Evolutionary conservation across 2,113 vertebrate genomes (phyloP), one percentile per base, ranked within the genome.

Genomic region (Sardina pilchardus): DNA sequence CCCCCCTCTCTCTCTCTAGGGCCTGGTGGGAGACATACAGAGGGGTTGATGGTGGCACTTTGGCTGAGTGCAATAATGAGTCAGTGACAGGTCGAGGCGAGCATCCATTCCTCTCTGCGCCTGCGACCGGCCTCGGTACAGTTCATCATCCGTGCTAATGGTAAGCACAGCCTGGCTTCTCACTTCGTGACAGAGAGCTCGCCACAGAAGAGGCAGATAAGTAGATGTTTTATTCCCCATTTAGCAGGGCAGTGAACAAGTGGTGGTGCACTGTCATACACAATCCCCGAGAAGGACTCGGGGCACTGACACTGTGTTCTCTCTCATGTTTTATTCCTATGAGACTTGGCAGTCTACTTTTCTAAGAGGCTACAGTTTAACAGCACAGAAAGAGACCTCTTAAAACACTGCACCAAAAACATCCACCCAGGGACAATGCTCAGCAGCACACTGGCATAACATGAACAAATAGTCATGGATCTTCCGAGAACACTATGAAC

Each of bases 171-270:
- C 30, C 71, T 1, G 71, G 71, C 30, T 36, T 17, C 71, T 84
- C 83, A 75, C 44, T 47, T n/a, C 44, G 39, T 44, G 63, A 85
- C 56, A 85, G 16, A 67, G 26, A 42, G 21, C 36, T 84, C 43
- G 2, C 21, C 75, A 78, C 30, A 36, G 71, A 78, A 34, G 71
- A 78, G 71, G 34, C 71, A 78, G 71, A 78, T 78, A 78, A 78
- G 71, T 78, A 36, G 71, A 78, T 36, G 30, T 78, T 78, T 78
- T 78, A 78, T 78, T 78, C 71, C 71, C 71, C 71, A 78, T 78
- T 78, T 36, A 78, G 71, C 30, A 78, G 71, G 30, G 71, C 71
- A 34, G 26, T 78, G 71, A 78, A 78, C 71, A 78, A 78, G 71
- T 78, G 71, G 71, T 78, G 71, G 71, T 3, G 71, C 16, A 34